Percentiles rank a stretch among this genome's conserved stretches.
Evolutionary conservation across 1,140 invertebrate genomes (phyloP).

Genomic region (Papilio glaucus): DNA sequence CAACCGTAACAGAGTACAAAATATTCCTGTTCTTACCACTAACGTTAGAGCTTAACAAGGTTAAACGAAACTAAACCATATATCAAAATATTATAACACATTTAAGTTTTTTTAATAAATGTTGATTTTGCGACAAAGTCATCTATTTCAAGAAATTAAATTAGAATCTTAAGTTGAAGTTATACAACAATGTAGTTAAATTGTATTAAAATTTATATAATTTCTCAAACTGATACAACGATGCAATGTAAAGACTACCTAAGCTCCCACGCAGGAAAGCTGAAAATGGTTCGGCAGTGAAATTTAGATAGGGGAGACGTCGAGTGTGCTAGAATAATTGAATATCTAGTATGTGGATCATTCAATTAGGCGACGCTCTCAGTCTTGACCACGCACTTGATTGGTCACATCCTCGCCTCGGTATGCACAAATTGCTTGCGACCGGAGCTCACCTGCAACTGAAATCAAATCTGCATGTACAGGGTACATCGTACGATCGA

Average conservation of each 20-base stretch:
- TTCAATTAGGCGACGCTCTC: conserved; percentile 33
- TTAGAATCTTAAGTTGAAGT: not conserved
- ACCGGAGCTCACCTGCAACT: conserved; percentile 24
- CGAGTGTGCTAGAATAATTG: conserved; percentile 26
- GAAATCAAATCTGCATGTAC: not conserved
- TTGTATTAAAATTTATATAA: not conserved
- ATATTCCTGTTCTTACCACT: too few relatives aligned
- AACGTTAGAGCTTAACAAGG: too few relatives aligned
- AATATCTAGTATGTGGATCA: conserved; percentile 37
- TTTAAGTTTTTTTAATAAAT: too few relatives aligned
- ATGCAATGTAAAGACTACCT: not conserved
- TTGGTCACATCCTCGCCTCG: conserved; percentile 29
- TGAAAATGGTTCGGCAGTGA: not conserved
- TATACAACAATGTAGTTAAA: not conserved
- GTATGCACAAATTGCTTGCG: conserved; percentile 36
- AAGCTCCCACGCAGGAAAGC: not conserved
- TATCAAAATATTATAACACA: too few relatives aligned
- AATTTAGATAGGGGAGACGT: conserved; percentile 28
- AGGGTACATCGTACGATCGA: too few relatives aligned
- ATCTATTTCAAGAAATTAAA: too few relatives aligned
- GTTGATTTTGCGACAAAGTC: too few relatives aligned
- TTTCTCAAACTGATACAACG: not conserved
- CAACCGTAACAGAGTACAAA: too few relatives aligned
- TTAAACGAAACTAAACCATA: too few relatives aligned
- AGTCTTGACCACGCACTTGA: conserved; percentile 33